These are phyloP conservation scores for Drosophila mimetica DNA, from an alignment of 2,888 invertebrate species.

Conservation along the genomic window DNA sequence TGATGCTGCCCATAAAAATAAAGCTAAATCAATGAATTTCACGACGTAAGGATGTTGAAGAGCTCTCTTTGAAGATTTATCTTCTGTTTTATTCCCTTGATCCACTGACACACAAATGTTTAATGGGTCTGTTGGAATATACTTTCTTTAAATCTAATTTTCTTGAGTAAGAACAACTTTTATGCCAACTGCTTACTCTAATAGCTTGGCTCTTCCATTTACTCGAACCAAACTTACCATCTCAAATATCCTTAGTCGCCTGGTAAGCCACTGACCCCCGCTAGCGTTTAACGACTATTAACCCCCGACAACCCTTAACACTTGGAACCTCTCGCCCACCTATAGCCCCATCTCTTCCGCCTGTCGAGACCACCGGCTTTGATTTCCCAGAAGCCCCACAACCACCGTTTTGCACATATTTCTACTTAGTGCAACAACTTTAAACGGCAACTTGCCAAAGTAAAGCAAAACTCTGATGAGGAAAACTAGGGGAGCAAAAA, in stretches of 20 bases:
- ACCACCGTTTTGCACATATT: conserved; percentile 35
- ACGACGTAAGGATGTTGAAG: not conserved
- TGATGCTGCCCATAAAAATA: not conserved
- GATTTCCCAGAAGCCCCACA: conserved; percentile 44
- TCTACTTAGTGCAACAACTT: conserved; percentile 36
- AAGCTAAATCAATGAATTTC: not conserved
- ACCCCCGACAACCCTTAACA: conserved; percentile 37
- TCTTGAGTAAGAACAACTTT: too few relatives aligned
- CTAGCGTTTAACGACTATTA: conserved; percentile 35
- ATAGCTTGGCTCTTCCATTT: not conserved
- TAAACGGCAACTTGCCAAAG: conserved; percentile 34
- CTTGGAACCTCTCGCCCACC: conserved; percentile 12
- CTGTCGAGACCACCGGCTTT: conserved; percentile 25
- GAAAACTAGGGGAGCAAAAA: conserved; percentile 6
- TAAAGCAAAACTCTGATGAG: conserved; percentile 14
- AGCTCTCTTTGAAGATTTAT: not conserved
- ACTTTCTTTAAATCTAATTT: too few relatives aligned
- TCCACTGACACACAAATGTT: not conserved
- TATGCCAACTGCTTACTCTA: too few relatives aligned
- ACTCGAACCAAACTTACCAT: not conserved
- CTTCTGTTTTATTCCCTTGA: not conserved
- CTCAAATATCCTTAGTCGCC: conserved; percentile 26
- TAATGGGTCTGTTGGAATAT: too few relatives aligned
- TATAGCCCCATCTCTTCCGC: conserved; percentile 2
- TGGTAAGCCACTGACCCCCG: conserved; percentile 45